phyloP scores from a whole-genome alignment of 2,888 invertebrate genomes.

The Anarsia innoxiella region DNA sequence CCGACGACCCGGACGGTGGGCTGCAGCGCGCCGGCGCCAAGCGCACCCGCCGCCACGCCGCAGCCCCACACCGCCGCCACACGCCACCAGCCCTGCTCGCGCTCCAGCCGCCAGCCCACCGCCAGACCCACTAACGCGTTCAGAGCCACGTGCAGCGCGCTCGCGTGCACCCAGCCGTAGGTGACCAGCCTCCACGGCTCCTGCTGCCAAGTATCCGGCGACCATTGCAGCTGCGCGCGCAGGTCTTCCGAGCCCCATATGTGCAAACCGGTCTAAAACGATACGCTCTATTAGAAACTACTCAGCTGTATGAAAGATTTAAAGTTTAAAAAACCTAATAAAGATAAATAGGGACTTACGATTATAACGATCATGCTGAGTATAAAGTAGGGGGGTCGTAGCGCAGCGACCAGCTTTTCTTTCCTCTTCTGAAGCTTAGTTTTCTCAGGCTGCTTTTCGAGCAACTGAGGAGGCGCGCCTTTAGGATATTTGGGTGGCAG shows the following conservation, averaged over 20 bases:
- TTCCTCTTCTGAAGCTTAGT: slow-evolving; percentile 48
- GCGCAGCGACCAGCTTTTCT: slow-evolving; percentile 43
- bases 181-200: slow-evolving; percentile 87
- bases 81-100: slow-evolving; percentile 84
- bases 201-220: slow-evolving; percentile 64
- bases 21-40: slow-evolving; percentile 84
- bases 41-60: slow-evolving; percentile 84
- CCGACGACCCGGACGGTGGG: slow-evolving; percentile 87
- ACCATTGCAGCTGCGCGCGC: slow-evolving; percentile 46
- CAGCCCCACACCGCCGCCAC: slow-evolving; percentile 82
- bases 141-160: slow-evolving; percentile 82
- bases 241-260: slow-evolving; percentile 29
- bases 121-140: slow-evolving; percentile 74
- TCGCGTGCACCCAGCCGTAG: slow-evolving; percentile 88
- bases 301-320: not conserved
- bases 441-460: slow-evolving; percentile 21
- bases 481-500: slow-evolving; percentile 27
- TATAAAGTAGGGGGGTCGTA: slow-evolving; percentile 59
- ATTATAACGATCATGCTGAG: slow-evolving; percentile 52
- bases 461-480: slow-evolving; percentile 10
- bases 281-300: too few species aligned
- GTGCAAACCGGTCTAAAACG: slow-evolving; percentile 36
- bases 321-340: not conserved
- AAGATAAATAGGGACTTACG: slow-evolving; percentile 48
- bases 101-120: slow-evolving; percentile 75